A percentile compares a stretch with the other conserved stretches of the same genome.
Conservation (phyloP, 2,797 vertebrate species). For the Sitta carolinensis region DNA sequence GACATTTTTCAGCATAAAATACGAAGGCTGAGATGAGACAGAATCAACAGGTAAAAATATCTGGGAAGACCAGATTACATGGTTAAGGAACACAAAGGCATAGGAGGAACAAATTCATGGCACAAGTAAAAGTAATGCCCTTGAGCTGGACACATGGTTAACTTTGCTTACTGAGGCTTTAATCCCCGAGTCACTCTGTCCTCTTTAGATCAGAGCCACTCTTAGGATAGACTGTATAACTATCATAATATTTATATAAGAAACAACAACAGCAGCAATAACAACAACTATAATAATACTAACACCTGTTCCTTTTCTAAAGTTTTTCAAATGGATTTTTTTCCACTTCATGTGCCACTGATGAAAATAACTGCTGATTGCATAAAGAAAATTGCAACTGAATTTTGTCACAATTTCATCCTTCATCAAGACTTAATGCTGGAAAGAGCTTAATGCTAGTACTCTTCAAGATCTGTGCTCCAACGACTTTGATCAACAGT, state of each 20-base stretch:
- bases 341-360: background rate
- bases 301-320: background rate
- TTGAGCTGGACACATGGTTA: background rate
- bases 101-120: background rate
- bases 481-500: background rate
- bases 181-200: background rate
- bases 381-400: background rate
- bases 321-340: background rate
- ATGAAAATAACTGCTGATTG: background rate
- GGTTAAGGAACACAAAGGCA: background rate
- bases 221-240: background rate
- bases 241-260: background rate
- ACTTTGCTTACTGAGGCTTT: background rate
- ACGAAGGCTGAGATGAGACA: background rate
- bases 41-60: background rate
- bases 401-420: background rate
- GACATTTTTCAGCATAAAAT: background rate
- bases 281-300: background rate
- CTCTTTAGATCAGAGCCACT: background rate
- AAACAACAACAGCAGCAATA: background rate
- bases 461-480: background rate
- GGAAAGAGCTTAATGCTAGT: background rate
- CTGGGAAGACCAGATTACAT: background rate
- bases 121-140: background rate
- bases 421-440: background rate